A percentile compares a stretch with the other conserved stretches of the same genome.
phyloP scores from a whole-genome alignment of 1,140 invertebrate species.

The Drosophila takahashii region DNA sequence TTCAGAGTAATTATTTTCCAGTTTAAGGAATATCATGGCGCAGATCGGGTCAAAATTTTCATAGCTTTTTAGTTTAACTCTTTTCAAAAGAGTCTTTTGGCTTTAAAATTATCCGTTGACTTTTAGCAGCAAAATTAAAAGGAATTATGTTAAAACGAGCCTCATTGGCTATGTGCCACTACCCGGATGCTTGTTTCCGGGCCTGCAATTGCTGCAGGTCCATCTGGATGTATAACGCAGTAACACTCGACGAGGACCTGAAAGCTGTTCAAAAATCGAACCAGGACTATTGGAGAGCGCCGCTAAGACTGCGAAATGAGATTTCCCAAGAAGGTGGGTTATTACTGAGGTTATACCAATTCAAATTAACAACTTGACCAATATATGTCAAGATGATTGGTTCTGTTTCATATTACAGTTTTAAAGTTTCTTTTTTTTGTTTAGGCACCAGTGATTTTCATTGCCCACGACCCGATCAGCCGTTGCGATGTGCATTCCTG shows the following conservation, averaged over 20 bases:
- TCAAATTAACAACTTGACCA: background rate
- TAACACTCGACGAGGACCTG: background rate
- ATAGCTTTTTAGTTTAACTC: background rate
- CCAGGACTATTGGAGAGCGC: background rate
- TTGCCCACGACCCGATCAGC: background rate
- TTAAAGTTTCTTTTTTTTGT: background rate
- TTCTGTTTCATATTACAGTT: background rate
- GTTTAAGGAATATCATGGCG: background rate
- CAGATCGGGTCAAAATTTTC: constrained; percentile 4
- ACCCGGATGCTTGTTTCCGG: background rate
- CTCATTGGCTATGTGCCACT: constrained; percentile 19
- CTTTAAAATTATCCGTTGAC: constrained; percentile 17
- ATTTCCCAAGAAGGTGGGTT: constrained; percentile 4
- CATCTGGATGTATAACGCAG: background rate
- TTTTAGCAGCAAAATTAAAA: constrained; percentile 6
- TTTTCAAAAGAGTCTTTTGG: too few species aligned
- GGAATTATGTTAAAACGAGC: constrained; percentile 21
- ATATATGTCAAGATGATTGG: too few species aligned
- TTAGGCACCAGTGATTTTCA: constrained; percentile 1
- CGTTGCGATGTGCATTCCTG: constrained; percentile 7
- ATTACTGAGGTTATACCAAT: background rate
- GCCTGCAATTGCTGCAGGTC: background rate
- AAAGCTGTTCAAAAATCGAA: background rate
- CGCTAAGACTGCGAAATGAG: background rate
- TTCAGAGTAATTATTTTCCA: background rate